Evolutionary conservation across 2,888 invertebrate species (phyloP), one percentile per base, ranked within the genome.

Genomic region (Dasysyrphus albostriatus): DNA sequence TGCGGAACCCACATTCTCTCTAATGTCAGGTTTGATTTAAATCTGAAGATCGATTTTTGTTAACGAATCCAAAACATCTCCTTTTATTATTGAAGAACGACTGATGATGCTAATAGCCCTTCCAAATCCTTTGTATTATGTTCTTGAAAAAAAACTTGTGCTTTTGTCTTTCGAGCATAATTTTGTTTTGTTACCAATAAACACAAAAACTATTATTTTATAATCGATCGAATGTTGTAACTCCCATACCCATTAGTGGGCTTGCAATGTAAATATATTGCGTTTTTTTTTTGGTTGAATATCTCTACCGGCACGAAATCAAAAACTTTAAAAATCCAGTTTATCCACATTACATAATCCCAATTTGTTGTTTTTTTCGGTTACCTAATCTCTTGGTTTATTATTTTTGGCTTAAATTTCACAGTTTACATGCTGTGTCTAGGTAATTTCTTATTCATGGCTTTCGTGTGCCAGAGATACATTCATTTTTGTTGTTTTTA

Each of bases 371-470:
- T 51, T 51, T 32, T 32, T 56, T 47, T 47, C 19, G 14, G 39
- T 74, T 74, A 74, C 74, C 51, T 63, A 63, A 74, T 42, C 42
- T 74, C 51, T 74, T 49, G 49, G 61, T 74, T 51, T 63, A 29
- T 61, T 73, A 12, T 29, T 34, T 19, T 47, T 59, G 16, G 59
- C n/a, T 61, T 16, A 10, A 37, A 37, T 37, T 49, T 69, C 44
- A 44, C 7, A 32, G 9, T 16, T 56, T 56, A 16, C 34, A 32
- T 16, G 32, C 14, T 32, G 56, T 32, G 16, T 42, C 9, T 24
- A 32, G 10, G 32, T 61, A 16, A 58, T 42, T 24, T 42, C n/a
- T 56, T 56, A 56, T 56, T 32, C 54, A n/a, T 56, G 56, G n/a
- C n/a, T 56, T 32, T 32, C n/a, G 16, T 56, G 32, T 5, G 32